phyloP scores from a whole-genome alignment of 53 echinoderm and acorn worm species.

The Patiria pectinifera region DNA sequence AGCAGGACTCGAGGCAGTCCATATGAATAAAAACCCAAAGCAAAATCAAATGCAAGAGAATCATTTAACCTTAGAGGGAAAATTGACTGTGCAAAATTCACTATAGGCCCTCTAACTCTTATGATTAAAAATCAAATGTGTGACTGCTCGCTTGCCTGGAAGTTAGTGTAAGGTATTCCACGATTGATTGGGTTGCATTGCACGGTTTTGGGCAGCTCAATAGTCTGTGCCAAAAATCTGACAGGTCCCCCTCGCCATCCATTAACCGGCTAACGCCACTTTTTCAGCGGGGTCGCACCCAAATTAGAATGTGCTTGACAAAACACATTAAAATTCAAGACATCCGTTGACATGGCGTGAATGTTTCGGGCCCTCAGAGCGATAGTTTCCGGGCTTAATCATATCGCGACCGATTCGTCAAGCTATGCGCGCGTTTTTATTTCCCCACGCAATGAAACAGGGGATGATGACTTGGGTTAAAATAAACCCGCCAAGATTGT shows the following conservation, averaged over 20 bases:
- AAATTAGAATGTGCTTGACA: constrained; percentile 26
- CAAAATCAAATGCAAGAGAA: no score
- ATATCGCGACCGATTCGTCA: constrained; percentile 25
- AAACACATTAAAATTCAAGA: constrained; percentile 39
- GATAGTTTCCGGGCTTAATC: constrained; percentile 49
- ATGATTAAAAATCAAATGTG: no score
- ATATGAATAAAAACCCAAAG: no score
- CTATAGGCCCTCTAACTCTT: no score
- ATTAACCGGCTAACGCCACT: constrained; percentile 6
- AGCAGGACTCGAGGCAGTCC: no score
- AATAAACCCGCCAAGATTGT: constrained; percentile 38
- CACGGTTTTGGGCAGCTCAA: neutral
- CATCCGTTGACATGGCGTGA: constrained; percentile 48
- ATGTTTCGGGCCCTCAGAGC: constrained; percentile 10
- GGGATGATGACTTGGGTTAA: neutral
- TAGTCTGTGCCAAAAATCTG: neutral
- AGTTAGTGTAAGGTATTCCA: no score
- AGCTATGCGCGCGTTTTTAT: constrained; percentile 16
- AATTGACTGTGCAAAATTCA: no score
- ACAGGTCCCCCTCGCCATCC: neutral
- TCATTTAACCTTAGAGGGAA: no score
- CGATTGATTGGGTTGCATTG: no score
- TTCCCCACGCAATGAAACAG: neutral
- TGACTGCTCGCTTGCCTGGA: no score
- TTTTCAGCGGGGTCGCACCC: neutral